These are phyloP conservation scores for Oceanites oceanicus DNA, from an alignment of 2,113 vertebrate genomes.

Conservation along the genomic window DNA sequence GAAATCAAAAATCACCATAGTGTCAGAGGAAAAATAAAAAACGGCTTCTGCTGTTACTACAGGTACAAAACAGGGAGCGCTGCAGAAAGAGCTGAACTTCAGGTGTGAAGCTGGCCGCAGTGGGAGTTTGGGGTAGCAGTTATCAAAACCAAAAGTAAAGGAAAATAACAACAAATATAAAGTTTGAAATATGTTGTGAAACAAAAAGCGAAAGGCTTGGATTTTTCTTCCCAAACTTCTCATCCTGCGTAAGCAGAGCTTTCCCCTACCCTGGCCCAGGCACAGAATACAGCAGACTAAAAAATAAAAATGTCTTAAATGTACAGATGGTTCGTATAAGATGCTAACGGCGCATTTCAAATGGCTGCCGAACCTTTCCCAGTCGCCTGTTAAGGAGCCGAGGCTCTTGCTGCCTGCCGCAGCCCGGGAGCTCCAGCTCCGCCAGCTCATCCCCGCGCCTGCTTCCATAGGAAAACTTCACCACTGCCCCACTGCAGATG, in stretches of 20 bases:
- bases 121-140: not conserved
- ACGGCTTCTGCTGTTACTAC: not conserved
- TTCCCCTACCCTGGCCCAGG: not conserved
- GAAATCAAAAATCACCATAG: not conserved
- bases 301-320: not conserved
- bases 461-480: not conserved
- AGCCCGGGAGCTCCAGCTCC: not conserved
- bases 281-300: not conserved
- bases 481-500: not conserved
- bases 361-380: not conserved
- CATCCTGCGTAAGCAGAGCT: not conserved
- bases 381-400: not conserved
- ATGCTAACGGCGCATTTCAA: not conserved
- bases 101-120: not conserved
- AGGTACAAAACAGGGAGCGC: not conserved
- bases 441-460: not conserved
- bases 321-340: conserved; percentile 55
- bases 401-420: not conserved
- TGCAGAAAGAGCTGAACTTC: not conserved
- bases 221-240: not conserved
- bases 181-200: not conserved
- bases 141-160: not conserved
- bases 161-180: not conserved
- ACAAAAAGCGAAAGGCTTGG: not conserved
- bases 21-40: not conserved